phyloP scores from a whole-genome alignment of 1,140 invertebrate genomes.

The Rhizoglyphus robini region DNA sequence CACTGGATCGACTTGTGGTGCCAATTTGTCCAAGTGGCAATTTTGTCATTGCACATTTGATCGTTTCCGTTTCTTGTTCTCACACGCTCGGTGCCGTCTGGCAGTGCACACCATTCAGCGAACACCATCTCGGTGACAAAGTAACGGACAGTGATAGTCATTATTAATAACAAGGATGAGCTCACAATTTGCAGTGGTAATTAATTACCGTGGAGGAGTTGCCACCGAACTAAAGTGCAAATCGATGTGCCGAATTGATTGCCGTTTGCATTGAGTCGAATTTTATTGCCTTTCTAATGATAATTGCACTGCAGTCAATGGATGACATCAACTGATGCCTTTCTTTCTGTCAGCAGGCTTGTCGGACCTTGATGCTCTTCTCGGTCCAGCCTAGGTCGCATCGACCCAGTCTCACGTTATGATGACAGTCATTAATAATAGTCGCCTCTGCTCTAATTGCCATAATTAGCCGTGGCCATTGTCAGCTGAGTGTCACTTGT shows the following conservation, averaged over 20 bases:
- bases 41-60: slow-evolving; percentile 2
- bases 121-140: background rate
- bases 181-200: background rate
- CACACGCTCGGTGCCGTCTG: background rate
- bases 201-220: background rate
- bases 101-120: background rate
- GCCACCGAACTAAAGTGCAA: background rate
- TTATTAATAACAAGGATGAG: slow-evolving; percentile 11
- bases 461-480: no score
- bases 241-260: slow-evolving; percentile 12
- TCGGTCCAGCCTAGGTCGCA: no score
- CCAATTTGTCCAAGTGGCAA: background rate
- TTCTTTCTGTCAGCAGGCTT: no score
- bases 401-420: no score
- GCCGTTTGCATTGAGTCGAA: background rate
- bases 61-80: slow-evolving; percentile 4
- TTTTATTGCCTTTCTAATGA: background rate
- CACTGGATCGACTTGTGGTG: no score
- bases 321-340: no score
- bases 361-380: no score
- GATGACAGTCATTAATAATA: no score
- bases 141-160: background rate
- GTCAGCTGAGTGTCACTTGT: no score
- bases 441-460: no score
- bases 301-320: background rate